Conservation (phyloP, 2,888 invertebrate genomes). For the Rotaria magnacalcarata region DNA sequence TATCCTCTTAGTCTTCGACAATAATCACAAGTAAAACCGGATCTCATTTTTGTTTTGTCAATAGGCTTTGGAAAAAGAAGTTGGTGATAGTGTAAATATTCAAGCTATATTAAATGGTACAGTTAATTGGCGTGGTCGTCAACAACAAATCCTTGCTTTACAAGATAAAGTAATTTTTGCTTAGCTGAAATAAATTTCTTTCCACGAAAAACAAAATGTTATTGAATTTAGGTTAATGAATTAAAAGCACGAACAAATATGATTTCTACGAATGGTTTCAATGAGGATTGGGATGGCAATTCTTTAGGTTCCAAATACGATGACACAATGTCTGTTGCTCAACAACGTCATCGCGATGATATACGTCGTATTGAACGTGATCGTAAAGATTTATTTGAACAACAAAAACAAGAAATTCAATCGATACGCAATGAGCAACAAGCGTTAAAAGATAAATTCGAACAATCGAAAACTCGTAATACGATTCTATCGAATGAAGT, state of each 20-base stretch:
- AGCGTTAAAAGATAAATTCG: constrained; percentile 41
- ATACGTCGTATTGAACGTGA: constrained; percentile 51
- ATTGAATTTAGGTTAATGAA: constrained; percentile 55
- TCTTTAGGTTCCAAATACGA: not conserved
- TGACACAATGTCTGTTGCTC: constrained; percentile 47
- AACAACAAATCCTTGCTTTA: constrained; percentile 49
- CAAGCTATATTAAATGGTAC: constrained; percentile 53
- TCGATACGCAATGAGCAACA: constrained; percentile 4
- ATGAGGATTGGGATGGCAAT: constrained; percentile 36
- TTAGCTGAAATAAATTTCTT: too few relatives aligned
- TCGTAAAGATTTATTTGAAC: constrained; percentile 26
- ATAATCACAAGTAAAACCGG: too few relatives aligned
- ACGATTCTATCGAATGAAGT: constrained; percentile 55
- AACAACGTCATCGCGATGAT: constrained; percentile 53
- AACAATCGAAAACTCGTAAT: constrained; percentile 45
- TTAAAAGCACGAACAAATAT: constrained; percentile 37
- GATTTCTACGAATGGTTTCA: not conserved
- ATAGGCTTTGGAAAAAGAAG: constrained; percentile 55
- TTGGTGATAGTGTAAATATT: constrained; percentile 56
- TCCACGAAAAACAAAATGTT: constrained; percentile 50
- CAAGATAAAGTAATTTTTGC: constrained; percentile 48
- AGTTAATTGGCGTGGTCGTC: constrained; percentile 47
- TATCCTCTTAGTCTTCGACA: too few relatives aligned
- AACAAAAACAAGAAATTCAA: constrained; percentile 40
- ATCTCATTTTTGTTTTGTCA: too few relatives aligned